Evolutionary conservation across 1,140 invertebrate genomes (phyloP), one percentile per base, ranked within the genome.

Genomic region (Cephus cinctus): DNA sequence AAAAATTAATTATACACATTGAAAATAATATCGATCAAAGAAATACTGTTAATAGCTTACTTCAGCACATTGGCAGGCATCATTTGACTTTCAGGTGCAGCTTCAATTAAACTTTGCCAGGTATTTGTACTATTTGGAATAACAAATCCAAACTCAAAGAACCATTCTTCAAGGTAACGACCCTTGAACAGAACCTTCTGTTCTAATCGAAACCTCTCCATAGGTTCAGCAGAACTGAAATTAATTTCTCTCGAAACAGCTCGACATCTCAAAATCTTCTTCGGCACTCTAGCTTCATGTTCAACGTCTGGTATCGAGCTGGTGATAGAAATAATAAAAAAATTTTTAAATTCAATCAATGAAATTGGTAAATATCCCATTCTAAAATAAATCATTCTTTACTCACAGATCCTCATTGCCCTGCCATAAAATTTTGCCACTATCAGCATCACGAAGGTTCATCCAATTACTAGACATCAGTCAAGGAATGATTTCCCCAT

Each of bases 61-160:
- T 95, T 98, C 54, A 99, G 80, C 53, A 98, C 84, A 77, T 92
- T 94, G 2, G 96, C 95, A 31, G 98, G 96, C 93, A 99, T 98
- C 96, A 99, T 99, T 79, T 99, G 94, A 51, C 92, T 96, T 76
- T 99, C 96, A 2, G 97, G 96, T 0, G 98, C 97, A 25, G 97
- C 96, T 80, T 98, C 94, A 59, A 99, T 97, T 14, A 95, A 80
- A 47, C 91, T 96, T 73, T 98, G 96, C 98, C 98, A 99, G 3
- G 96, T 98, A 76, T 99, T 99, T 32, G 96, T 98, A 14, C 96
- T 98, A 61, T 96, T 95, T 14, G 96, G 92, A 65, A 98, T 98
- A 1, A 99, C 96, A 78, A 95, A 98, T 30, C 98, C 98, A 85
- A 99, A 98, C 71, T 99, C 95, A 77, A 99, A 99, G 73, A 91